These are phyloP conservation scores for Blomia tropicalis DNA, from an alignment of 2,888 invertebrate species.

Conservation along the genomic window DNA sequence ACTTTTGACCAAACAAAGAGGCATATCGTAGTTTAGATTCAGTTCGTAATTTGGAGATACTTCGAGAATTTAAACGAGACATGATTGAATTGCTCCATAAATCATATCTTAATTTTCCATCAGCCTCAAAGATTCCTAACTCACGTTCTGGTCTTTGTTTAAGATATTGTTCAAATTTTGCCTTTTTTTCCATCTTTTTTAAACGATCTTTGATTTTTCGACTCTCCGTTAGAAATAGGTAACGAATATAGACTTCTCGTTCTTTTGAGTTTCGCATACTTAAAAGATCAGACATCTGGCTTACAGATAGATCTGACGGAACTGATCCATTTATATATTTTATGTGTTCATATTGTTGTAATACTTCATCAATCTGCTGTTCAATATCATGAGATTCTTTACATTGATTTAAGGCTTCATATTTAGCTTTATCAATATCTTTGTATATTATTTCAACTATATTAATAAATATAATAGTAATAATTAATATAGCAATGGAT, in stretches of 20 bases:
- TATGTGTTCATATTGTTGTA: conserved; percentile 20
- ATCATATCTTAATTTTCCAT: background rate
- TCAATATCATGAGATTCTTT: background rate
- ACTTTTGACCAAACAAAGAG: conserved; percentile 50
- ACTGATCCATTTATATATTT: conserved; percentile 19
- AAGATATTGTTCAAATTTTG: background rate
- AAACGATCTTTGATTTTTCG: background rate
- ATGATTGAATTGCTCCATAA: conserved; percentile 21
- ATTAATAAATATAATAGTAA: background rate
- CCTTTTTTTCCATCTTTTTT: background rate
- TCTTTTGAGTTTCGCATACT: background rate
- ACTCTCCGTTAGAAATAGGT: background rate
- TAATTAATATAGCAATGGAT: background rate
- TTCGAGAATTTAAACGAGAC: background rate
- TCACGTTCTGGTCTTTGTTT: background rate
- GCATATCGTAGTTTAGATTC: conserved; percentile 39
- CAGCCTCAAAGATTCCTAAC: conserved; percentile 3
- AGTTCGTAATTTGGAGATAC: background rate
- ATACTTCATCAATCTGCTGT: background rate
- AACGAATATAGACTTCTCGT: conserved; percentile 2
- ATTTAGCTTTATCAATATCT: background rate
- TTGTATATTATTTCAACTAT: conserved; percentile 3
- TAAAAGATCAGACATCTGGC: conserved; percentile 17
- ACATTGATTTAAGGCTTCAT: background rate
- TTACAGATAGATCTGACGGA: background rate